Conservation (phyloP, 1,140 invertebrate species). For the Adoxophyes honmai region DNA sequence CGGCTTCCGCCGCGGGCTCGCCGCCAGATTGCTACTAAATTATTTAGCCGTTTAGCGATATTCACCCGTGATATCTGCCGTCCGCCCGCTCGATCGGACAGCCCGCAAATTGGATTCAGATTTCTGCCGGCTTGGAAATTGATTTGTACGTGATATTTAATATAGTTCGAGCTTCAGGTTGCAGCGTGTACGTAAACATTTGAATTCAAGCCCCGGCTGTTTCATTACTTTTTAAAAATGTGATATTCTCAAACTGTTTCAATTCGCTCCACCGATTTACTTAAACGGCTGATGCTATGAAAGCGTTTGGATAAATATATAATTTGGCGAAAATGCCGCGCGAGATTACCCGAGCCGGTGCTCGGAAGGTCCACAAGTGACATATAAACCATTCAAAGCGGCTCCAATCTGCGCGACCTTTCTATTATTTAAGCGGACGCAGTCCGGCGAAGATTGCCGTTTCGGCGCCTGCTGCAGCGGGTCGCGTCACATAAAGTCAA, state of each 20-base stretch:
- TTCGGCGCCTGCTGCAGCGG: conserved; percentile 32
- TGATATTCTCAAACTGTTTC: conserved; percentile 38
- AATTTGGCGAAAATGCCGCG: conserved; percentile 53
- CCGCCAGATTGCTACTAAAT: conserved; percentile 70
- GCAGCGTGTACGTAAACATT: conserved; percentile 36
- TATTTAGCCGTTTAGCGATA: conserved; percentile 75
- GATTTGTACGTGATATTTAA: conserved; percentile 73
- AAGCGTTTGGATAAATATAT: conserved; percentile 62
- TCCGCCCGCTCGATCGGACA: conserved; percentile 60
- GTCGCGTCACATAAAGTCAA: background rate
- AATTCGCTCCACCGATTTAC: conserved; percentile 21
- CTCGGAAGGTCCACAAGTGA: conserved; percentile 69
- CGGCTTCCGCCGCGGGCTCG: conserved; percentile 39
- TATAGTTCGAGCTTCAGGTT: conserved; percentile 48
- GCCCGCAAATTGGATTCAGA: conserved; percentile 75
- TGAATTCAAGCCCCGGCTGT: background rate
- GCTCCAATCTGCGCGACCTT: conserved; percentile 68
- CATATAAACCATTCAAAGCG: conserved; percentile 70
- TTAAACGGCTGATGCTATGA: conserved; percentile 16
- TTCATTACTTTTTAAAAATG: no score
- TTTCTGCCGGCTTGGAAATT: conserved; percentile 69
- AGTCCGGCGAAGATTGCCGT: conserved; percentile 54
- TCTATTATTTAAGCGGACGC: conserved; percentile 70
- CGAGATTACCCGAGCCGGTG: conserved; percentile 49
- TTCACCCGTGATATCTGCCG: conserved; percentile 65